Conservation (phyloP, 2,797 vertebrate genomes). For the Trematomus bernacchii region DNA sequence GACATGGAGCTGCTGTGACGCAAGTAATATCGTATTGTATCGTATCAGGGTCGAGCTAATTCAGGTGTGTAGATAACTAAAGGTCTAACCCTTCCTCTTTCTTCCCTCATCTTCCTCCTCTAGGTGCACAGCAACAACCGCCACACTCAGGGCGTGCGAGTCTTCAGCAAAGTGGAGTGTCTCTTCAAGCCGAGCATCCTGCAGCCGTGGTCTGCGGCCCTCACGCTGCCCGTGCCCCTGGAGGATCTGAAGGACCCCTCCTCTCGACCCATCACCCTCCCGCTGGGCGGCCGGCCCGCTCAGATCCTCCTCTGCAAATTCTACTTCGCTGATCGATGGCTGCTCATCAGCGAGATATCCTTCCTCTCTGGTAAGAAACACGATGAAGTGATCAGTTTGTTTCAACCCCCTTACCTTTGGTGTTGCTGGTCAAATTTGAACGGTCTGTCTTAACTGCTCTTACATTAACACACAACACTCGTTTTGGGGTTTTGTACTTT, state of each 20-base stretch:
- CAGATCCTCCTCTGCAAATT: constrained; percentile 92
- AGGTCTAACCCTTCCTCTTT: constrained; percentile 4
- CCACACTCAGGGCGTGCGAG: constrained; percentile 89
- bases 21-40: no score
- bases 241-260: constrained; percentile 91
- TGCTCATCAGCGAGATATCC: constrained; percentile 94
- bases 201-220: constrained; percentile 86
- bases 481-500: no score
- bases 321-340: constrained; percentile 90
- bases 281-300: constrained; percentile 81
- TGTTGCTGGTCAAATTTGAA: no score
- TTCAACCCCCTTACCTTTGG: no score
- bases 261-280: constrained; percentile 88
- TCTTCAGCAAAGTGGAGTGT: constrained; percentile 90
- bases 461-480: no score
- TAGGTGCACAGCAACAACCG: constrained; percentile 96
- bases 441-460: no score
- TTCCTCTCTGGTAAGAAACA: constrained; percentile 88
- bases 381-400: neutral
- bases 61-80: constrained; percentile 19
- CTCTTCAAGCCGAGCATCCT: constrained; percentile 87
- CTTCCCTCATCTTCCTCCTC: constrained; percentile 3
- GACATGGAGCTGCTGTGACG: no score
- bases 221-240: constrained; percentile 83
- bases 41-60: constrained; percentile 13